phyloP scores from a whole-genome alignment of 2,113 vertebrate genomes.

The Semnopithecus entellus region DNA sequence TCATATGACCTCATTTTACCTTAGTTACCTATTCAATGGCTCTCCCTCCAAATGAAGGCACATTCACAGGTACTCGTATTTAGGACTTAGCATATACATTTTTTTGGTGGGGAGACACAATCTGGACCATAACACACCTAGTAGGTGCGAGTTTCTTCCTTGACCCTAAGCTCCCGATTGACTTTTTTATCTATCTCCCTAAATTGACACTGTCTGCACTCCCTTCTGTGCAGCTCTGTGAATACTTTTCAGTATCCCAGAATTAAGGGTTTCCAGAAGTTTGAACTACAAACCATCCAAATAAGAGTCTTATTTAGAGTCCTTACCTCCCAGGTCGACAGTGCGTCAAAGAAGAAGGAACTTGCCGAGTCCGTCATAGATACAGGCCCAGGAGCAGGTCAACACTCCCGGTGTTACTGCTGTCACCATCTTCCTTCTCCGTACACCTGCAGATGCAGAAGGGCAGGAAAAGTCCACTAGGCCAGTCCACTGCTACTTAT shows the following conservation, averaged over 20 bases:
- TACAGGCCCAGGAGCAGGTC: background rate
- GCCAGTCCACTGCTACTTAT: background rate
- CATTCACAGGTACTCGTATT: background rate
- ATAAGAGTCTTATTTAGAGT: background rate
- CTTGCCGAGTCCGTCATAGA: background rate
- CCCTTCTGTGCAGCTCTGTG: background rate
- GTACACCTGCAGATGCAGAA: background rate
- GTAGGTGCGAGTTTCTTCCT: background rate
- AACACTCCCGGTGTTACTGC: fast-evolving
- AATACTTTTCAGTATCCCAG: background rate
- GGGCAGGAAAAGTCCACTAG: background rate
- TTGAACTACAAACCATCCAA: background rate
- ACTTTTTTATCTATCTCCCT: background rate
- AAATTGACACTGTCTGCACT: background rate
- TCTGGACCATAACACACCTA: background rate
- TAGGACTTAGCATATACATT: background rate
- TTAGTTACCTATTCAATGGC: background rate
- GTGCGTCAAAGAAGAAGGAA: background rate
- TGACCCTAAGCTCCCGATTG: background rate
- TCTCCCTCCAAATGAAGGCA: background rate
- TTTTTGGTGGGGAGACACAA: no score
- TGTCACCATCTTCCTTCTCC: background rate
- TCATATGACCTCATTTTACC: background rate
- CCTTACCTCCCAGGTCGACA: background rate
- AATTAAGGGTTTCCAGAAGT: background rate